A percentile compares a stretch with the other conserved stretches of the same genome.
Conservation (phyloP, 2,113 vertebrate genomes). For the Muscicapa adusta region DNA sequence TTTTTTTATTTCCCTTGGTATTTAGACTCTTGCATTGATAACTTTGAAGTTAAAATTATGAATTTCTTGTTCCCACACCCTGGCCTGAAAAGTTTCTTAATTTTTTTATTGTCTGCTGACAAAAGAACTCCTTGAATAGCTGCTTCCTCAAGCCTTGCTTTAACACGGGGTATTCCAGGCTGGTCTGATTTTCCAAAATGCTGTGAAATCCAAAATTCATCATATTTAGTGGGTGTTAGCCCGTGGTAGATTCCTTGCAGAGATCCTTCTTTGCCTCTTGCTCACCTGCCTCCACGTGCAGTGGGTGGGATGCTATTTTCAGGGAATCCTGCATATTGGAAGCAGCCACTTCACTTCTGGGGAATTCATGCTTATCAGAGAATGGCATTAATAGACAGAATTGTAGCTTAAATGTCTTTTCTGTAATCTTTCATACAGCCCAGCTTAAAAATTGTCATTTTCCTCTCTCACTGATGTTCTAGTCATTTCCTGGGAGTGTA, state of each 20-base stretch:
- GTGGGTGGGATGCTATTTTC: not conserved
- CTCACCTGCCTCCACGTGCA: not conserved
- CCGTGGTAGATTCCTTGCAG: not conserved
- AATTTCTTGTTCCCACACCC: not conserved
- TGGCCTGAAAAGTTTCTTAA: not conserved
- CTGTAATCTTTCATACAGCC: not conserved
- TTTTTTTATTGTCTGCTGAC: not conserved
- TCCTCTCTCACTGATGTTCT: not conserved
- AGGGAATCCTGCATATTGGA: not conserved
- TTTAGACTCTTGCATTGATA: not conserved
- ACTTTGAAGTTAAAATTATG: not conserved
- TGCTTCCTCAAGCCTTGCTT: not conserved
- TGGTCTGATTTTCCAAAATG: not conserved
- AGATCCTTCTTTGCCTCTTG: not conserved
- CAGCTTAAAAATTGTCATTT: not conserved
- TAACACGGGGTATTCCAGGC: not conserved
- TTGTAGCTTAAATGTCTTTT: not conserved
- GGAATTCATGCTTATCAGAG: not conserved
- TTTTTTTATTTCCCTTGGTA: not conserved
- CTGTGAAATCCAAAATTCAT: not conserved
- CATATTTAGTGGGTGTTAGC: not conserved
- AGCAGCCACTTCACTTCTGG: not conserved
- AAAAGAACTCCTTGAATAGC: not conserved
- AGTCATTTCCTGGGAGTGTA: not conserved
- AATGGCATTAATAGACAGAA: not conserved